phyloP scores from a whole-genome alignment of 2,888 invertebrate genomes.

The Caenorhabditis virilis region DNA sequence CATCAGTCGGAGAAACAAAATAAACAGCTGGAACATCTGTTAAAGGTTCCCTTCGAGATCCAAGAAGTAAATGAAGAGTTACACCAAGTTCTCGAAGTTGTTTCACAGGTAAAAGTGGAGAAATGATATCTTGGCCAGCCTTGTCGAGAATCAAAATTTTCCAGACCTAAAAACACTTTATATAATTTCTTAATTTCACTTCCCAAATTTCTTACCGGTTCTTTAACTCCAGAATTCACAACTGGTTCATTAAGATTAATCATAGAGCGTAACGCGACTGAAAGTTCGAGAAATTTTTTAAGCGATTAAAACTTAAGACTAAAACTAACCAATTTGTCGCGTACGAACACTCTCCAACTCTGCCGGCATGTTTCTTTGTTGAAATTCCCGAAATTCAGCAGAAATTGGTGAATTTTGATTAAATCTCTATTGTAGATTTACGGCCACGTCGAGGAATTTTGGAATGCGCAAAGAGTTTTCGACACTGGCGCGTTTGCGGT shows the following conservation, averaged over 20 bases:
- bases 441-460: constrained; percentile 26
- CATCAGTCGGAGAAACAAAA: constrained; percentile 92
- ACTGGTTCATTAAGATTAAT: constrained; percentile 67
- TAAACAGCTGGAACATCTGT: constrained; percentile 98
- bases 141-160: constrained; percentile 88
- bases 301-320: neutral
- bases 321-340: constrained; percentile 48
- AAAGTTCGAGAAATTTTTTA: constrained; percentile 4
- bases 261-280: constrained; percentile 64
- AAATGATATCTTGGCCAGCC: constrained; percentile 95
- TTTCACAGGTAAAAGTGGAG: constrained; percentile 91
- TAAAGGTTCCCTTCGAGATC: constrained; percentile 76
- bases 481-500: constrained; percentile 7
- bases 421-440: constrained; percentile 28
- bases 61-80: constrained; percentile 82
- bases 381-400: neutral
- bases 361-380: constrained; percentile 20
- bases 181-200: constrained; percentile 13
- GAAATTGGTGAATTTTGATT: neutral
- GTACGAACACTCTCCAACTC: constrained; percentile 50
- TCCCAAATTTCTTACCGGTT: constrained; percentile 60
- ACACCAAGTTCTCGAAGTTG: constrained; percentile 93
- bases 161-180: constrained; percentile 5
- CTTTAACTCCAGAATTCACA: constrained; percentile 57
- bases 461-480: constrained; percentile 2